Conservation (phyloP, 2,113 vertebrate species). For the Ciconia maguari region DNA sequence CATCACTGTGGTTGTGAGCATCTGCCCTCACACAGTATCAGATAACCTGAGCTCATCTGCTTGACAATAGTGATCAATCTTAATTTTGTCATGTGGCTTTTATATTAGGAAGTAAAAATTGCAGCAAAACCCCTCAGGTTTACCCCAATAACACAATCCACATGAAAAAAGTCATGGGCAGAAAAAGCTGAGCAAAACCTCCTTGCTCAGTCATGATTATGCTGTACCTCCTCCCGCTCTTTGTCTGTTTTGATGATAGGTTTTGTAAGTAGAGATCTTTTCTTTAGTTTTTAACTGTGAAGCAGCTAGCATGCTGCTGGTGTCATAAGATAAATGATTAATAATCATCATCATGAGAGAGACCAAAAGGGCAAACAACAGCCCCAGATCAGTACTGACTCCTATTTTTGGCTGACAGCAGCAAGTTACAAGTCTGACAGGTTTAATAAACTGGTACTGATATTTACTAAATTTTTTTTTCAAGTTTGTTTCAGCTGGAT, state of each 20-base stretch:
- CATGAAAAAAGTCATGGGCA: background rate
- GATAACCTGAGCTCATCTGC: background rate
- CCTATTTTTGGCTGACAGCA: background rate
- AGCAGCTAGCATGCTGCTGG: background rate
- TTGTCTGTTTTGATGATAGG: background rate
- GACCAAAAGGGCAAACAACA: background rate
- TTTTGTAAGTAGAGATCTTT: background rate
- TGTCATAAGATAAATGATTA: conserved; percentile 2
- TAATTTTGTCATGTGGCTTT: background rate
- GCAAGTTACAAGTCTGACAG: background rate
- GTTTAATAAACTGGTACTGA: background rate
- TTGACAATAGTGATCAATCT: background rate
- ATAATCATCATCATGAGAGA: background rate
- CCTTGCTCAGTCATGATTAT: background rate
- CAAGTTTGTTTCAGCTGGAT: background rate
- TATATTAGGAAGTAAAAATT: background rate
- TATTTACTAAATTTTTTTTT: background rate
- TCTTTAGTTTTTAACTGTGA: background rate
- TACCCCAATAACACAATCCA: background rate
- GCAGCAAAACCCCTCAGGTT: background rate
- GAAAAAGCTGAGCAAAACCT: background rate
- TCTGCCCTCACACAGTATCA: background rate
- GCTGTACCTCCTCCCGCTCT: background rate
- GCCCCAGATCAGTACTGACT: background rate
- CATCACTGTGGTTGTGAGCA: background rate